phyloP scores from a whole-genome alignment of 2,113 vertebrate genomes.

The Notiomystis cincta region DNA sequence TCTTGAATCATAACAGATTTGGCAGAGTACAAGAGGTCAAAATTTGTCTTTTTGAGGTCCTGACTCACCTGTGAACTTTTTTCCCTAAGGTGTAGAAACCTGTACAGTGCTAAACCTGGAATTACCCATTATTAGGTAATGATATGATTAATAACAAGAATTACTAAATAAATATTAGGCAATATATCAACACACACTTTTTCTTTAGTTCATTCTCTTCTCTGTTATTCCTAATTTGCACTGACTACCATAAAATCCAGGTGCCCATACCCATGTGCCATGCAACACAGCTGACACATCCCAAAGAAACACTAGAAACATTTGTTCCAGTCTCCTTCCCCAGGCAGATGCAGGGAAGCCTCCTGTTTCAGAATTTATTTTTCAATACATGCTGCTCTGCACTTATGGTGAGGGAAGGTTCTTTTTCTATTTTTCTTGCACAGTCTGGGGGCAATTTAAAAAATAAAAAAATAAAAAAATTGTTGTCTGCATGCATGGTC shows the following conservation, averaged over 20 bases:
- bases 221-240: neutral
- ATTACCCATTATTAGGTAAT: neutral
- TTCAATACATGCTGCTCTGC: neutral
- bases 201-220: neutral
- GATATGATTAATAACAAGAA: neutral
- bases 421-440: neutral
- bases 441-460: neutral
- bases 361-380: neutral
- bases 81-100: neutral
- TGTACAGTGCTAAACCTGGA: neutral
- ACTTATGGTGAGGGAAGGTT: neutral
- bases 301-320: neutral
- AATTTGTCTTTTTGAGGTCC: neutral
- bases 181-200: neutral
- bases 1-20: neutral
- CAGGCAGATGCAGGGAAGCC: neutral
- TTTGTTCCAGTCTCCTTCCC: neutral
- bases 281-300: neutral
- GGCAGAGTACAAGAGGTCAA: neutral
- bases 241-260: neutral
- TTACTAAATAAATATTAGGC: neutral
- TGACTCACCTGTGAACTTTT: neutral
- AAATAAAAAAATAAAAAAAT: neutral
- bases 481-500: accelerated
- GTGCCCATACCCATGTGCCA: neutral